Conservation (phyloP, 2,888 invertebrate species). For the Harpalus rubripes region DNA sequence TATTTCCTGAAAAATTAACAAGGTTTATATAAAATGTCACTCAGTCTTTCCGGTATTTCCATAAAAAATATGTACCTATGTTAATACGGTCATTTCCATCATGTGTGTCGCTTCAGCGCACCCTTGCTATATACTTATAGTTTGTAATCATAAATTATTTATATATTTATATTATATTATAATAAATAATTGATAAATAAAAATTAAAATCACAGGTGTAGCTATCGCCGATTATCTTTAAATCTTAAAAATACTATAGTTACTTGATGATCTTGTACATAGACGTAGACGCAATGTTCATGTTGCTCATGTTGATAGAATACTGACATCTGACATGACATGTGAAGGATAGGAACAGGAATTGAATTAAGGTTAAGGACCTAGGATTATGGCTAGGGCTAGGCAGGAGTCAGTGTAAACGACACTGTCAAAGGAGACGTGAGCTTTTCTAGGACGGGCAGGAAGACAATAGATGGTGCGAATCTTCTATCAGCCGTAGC, state of each 20-base stretch:
- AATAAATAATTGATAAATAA: slow-evolving; percentile 75
- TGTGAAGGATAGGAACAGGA: slow-evolving; percentile 6
- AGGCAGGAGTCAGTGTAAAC: slow-evolving; percentile 94
- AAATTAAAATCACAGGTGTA: slow-evolving; percentile 79
- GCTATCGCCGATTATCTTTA: slow-evolving; percentile 76
- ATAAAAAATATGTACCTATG: slow-evolving; percentile 78
- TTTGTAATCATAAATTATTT: slow-evolving; percentile 72
- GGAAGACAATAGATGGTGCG: slow-evolving; percentile 94
- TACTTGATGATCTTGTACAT: slow-evolving; percentile 54
- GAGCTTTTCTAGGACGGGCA: slow-evolving; percentile 94
- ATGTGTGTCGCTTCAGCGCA: slow-evolving; percentile 55
- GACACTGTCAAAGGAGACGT: slow-evolving; percentile 93
- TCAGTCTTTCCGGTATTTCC: slow-evolving; percentile 80
- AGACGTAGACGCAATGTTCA: slow-evolving; percentile 43
- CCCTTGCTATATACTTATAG: slow-evolving; percentile 75
- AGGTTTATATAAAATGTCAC: slow-evolving; percentile 78
- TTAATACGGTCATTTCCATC: slow-evolving; percentile 56
- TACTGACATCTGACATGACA: slow-evolving; percentile 38
- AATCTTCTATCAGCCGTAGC: slow-evolving; percentile 79
- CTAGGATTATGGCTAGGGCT: slow-evolving; percentile 30
- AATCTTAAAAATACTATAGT: slow-evolving; percentile 59
- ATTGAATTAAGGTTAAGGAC: neutral
- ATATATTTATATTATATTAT: slow-evolving; percentile 74
- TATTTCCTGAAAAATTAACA: slow-evolving; percentile 77
- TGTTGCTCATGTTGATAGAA: slow-evolving; percentile 52